Conservation (phyloP, 2,797 vertebrate genomes). For the Myripristis jacobus region DNA sequence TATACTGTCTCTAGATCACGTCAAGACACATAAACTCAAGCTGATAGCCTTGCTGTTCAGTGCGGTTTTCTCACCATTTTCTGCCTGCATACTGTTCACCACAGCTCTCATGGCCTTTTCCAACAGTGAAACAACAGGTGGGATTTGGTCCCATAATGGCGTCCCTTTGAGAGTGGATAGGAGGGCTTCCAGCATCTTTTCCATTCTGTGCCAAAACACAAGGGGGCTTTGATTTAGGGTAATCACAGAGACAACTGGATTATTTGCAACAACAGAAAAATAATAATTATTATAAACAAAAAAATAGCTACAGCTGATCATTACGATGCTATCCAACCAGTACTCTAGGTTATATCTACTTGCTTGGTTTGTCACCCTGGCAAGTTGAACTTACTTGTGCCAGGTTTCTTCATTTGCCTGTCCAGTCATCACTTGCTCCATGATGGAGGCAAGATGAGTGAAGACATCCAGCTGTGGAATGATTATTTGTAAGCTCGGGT, state of each 20-base stretch:
- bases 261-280: conserved; percentile 6
- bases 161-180: conserved; percentile 66
- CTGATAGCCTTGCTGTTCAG: conserved; percentile 4
- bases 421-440: conserved; percentile 73
- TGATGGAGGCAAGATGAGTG: conserved; percentile 53
- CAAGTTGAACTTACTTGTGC: conserved; percentile 71
- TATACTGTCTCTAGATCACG: neutral
- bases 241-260: conserved; percentile 26
- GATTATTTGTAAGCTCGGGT: conserved; percentile 9
- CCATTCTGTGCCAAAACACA: conserved; percentile 69
- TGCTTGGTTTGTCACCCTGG: neutral
- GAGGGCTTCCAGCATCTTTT: conserved; percentile 61
- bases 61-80: conserved; percentile 76
- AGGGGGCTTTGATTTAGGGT: conserved; percentile 5
- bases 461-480: conserved; percentile 52
- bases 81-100: conserved; percentile 50
- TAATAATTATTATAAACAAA: neutral
- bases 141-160: conserved; percentile 56
- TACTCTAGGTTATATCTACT: neutral
- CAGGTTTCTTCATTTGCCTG: conserved; percentile 73
- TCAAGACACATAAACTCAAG: neutral
- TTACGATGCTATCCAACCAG: neutral
- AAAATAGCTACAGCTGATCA: neutral
- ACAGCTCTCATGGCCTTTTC: conserved; percentile 47
- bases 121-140: conserved; percentile 52